Conservation (phyloP, 2,113 vertebrate genomes). For the Cephalopterus ornatus region DNA sequence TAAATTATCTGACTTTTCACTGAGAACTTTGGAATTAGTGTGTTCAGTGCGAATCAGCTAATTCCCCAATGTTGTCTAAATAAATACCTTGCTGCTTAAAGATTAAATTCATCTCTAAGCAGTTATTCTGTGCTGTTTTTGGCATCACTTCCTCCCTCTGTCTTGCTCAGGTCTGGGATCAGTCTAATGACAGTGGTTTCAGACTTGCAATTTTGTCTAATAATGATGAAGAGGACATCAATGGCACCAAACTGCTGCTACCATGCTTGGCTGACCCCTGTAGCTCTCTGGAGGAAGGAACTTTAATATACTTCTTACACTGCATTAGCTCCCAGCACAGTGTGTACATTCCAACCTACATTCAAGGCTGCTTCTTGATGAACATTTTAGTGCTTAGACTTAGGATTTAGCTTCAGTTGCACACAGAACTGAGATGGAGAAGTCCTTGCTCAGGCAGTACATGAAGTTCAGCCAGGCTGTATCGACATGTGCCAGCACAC, state of each 20-base stretch:
- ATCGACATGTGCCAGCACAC: neutral
- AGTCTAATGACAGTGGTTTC: neutral
- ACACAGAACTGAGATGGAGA: neutral
- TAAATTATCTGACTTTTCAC: too few species aligned
- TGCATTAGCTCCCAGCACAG: constrained; percentile 33
- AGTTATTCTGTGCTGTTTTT: too few species aligned
- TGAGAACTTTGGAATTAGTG: too few species aligned
- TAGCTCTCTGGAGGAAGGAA: neutral
- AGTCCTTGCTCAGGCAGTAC: neutral
- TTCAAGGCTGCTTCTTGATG: constrained; percentile 3
- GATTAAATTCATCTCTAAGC: too few species aligned
- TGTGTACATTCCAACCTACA: neutral
- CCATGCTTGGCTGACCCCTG: neutral
- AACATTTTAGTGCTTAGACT: constrained; percentile 48
- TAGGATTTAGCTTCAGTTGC: constrained; percentile 35
- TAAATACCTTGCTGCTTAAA: too few species aligned
- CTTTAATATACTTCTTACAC: neutral
- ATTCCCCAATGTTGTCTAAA: too few species aligned
- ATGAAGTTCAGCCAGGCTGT: neutral
- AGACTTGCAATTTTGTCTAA: neutral
- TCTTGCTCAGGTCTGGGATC: neutral
- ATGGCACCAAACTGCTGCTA: neutral
- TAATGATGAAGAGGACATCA: constrained; percentile 9
- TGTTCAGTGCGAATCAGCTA: too few species aligned
- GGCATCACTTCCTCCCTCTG: neutral